Base-by-base conservation (phyloP, 2,113 vertebrate genomes). In the Amia ocellicauda region DNA sequence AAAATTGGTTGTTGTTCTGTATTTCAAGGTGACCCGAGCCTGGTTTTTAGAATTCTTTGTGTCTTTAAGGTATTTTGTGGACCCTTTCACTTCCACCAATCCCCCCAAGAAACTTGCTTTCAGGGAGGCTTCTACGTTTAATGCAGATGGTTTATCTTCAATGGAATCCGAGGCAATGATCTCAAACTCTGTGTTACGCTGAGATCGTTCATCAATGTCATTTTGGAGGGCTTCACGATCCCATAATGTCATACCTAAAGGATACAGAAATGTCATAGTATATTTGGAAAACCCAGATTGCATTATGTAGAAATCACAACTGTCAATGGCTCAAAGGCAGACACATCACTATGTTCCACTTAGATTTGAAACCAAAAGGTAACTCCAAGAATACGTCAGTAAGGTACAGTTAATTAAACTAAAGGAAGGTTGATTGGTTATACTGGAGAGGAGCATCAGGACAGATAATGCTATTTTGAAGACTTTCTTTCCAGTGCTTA, bases 161-260 rank as follows among this genome's bases (percentile, higher is more conserved):
- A 57, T 65, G 45, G 67, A 72, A 23, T 80, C 71, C 1, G 78
- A 76, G 4, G 60, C 7, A 67, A 78, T 68, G 58, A 80, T 71
- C 42, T 69, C 63, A n/a, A 63, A 69, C 3, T 71, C 68, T 0
- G 75, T 74, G 27, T 70, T 76, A 40, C 52, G 51, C 36, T 74
- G 66, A 11, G 45, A 36, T 1, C 7, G 13, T 1, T 36, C 36
- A 17, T 47, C 31, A 10, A 80, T 23, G 31, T 80, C 53, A 23
- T 67, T 70, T 29, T 63, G 8, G 0, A 78, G 56, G 2, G 26
- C 62, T 10, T 64, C 43, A 1, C 16, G n/a, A 40, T 78, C 66
- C 75, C 74, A 77, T 1, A 78, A 66, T 16, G 71, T 78, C 29
- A 76, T 53, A 16, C 71, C 73, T 80, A 60, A n/a, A n/a, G n/a